phyloP scores from a whole-genome alignment of 2,797 vertebrate species.

The Nyctibius grandis region DNA sequence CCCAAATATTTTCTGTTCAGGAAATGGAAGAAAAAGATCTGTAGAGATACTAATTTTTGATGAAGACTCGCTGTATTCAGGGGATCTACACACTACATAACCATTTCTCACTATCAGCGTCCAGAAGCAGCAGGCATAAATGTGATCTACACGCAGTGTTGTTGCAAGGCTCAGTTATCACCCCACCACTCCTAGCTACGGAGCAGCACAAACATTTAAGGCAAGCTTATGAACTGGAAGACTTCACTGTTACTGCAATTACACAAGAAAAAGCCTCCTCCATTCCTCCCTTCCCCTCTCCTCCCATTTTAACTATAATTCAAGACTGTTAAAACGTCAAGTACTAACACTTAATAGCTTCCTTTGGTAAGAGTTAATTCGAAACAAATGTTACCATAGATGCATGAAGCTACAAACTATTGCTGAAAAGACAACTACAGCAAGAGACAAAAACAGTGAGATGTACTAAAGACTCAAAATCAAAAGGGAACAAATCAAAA shows the following conservation, averaged over 20 bases:
- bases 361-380: slow-evolving; percentile 52
- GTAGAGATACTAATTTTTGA: background rate
- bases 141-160: accelerated
- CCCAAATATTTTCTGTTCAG: background rate
- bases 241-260: background rate
- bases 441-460: slow-evolving; percentile 70
- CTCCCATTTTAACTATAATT: background rate
- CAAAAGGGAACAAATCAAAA: slow-evolving; percentile 56
- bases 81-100: background rate
- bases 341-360: background rate
- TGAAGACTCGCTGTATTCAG: too few species aligned
- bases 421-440: slow-evolving; percentile 67
- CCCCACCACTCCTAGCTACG: background rate
- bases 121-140: background rate
- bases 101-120: background rate
- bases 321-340: slow-evolving; percentile 6
- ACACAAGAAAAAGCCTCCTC: background rate
- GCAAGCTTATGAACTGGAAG: background rate
- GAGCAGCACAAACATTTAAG: background rate
- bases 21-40: background rate
- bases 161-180: background rate
- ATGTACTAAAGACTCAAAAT: slow-evolving; percentile 67
- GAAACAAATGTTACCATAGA: slow-evolving; percentile 67
- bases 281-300: background rate
- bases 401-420: slow-evolving; percentile 64